Base-by-base conservation (phyloP, 2,888 invertebrate species). In the Andrena bucephala region DNA sequence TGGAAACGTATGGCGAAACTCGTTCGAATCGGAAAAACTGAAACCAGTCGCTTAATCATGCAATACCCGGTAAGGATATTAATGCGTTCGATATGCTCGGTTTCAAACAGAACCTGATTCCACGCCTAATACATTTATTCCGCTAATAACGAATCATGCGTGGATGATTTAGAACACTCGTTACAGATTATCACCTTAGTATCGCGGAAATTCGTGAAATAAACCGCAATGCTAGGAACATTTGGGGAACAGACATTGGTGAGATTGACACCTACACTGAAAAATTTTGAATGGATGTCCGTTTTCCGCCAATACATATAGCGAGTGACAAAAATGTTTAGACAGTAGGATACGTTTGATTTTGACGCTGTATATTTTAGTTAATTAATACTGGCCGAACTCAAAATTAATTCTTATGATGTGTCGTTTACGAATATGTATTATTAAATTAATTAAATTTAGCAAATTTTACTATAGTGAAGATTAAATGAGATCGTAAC, bases 71-170 rank as follows among this genome's bases (percentile, higher is more conserved):
- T 24, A 65, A 69, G 48, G 65, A 77, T 76, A 79, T 79, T 79
- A 79, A 77, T 70, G 59, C 29, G 50, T 59, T 50, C 79, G 78
- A 68, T 62, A 78, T 63, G 33, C 54, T 70, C 59, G 57, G 29
- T 36, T 36, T 65, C 65, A 36, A 70, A 42, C 50, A 36, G 50
- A 79, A 79, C 79, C 77, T 70, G 79, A 77, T 70, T 59, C 59
- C 20, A 10, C 13, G 62, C 65, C 13, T 65, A 65, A 63, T 65
- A 63, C 78, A 79, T 69, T 79, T 29, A 69, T 76, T 79, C 76
- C 48, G 16, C 20, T 77, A 77, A 65, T 69, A 77, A 63, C 63
- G n/a, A 24, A 68, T 69, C 69, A 24, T 33, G 59, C 42, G 60
- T 48, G 10, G 65, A 70, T 70, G 69, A 77, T 69, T 69, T 59